Base-by-base conservation (phyloP, 2,888 invertebrate species). In the Lithophane socia region DNA sequence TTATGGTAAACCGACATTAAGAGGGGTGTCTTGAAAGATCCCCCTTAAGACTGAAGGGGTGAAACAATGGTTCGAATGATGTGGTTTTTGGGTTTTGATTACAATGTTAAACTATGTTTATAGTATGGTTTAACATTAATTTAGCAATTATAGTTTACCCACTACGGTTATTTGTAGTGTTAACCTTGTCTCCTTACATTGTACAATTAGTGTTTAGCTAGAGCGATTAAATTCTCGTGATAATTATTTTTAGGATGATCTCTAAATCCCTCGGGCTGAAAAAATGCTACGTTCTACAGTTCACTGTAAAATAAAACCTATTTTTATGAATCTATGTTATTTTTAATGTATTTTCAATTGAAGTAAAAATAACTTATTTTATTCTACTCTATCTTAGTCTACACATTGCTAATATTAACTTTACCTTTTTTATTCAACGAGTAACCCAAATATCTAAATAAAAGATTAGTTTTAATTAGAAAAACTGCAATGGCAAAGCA, bases 381-480 rank as follows among this genome's bases (percentile, higher is more conserved):
- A 52, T 52, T 52, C 2, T 21, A 0, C 10, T 44, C 5, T 16
- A 13, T 56, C 0, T 18, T 16, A 18, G 37, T 73, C 13, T 13
- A 37, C 12, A 12, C 3, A n/a, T 37, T 18, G 7, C 56, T 12
- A 16, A 47, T 7, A 29, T 42, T 24, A 24, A 12, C 16, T 37
- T 56, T 9, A 24, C 24, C 4, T 21, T 9, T 2, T 5, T n/a
- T 47, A 1, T 24, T 24, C 10, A 37, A 54, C 24, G 0, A 2
- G 0, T 1, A 37, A 58, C 16, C 13, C 16, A 10, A 64, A 37
- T 54, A 60, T 5, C 42, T 75, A 44, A 78, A 73, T 82, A 73
- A 73, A 63, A 75, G 72, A 82, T 85, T 63, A 75, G 75, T 82
- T 78, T 82, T 73, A 85, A 84, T 84, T 84, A 85, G 18, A n/a